These are phyloP conservation scores for Nebria ingens DNA, from an alignment of 1,140 invertebrate species.

Conservation along the genomic window DNA sequence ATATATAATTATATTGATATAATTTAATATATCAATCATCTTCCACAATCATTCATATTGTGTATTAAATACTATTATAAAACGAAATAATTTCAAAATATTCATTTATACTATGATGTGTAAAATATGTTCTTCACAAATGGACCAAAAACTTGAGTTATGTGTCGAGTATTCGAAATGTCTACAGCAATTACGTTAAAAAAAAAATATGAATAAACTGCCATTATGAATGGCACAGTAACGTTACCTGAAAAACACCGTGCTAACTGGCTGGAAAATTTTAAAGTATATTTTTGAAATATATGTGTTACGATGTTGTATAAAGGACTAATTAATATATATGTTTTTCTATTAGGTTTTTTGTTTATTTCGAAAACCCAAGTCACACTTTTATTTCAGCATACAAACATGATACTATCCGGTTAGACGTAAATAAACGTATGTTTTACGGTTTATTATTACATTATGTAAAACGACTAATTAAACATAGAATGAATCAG, in stretches of 20 bases:
- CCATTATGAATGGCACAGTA: background rate
- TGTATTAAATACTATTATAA: background rate
- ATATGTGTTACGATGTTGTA: constrained; percentile 1
- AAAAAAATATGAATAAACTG: background rate
- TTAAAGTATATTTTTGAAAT: constrained; percentile 4
- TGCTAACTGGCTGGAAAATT: background rate
- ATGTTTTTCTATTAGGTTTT: too few relatives aligned
- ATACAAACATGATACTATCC: too few relatives aligned
- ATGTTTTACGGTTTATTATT: too few relatives aligned
- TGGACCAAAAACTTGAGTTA: too few relatives aligned
- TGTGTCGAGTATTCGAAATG: too few relatives aligned
- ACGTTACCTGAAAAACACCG: constrained; percentile 4
- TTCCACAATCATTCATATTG: background rate
- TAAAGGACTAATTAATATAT: too few relatives aligned
- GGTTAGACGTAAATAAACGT: too few relatives aligned
- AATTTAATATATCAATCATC: background rate
- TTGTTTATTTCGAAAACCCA: too few relatives aligned
- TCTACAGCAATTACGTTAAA: too few relatives aligned
- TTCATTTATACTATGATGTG: background rate
- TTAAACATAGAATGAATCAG: too few relatives aligned
- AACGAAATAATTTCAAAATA: background rate
- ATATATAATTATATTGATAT: background rate
- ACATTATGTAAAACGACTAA: too few relatives aligned
- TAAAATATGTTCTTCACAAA: background rate
- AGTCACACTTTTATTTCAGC: too few relatives aligned